phyloP scores from a whole-genome alignment of 2,113 vertebrate genomes.

The Suncus etruscus region DNA sequence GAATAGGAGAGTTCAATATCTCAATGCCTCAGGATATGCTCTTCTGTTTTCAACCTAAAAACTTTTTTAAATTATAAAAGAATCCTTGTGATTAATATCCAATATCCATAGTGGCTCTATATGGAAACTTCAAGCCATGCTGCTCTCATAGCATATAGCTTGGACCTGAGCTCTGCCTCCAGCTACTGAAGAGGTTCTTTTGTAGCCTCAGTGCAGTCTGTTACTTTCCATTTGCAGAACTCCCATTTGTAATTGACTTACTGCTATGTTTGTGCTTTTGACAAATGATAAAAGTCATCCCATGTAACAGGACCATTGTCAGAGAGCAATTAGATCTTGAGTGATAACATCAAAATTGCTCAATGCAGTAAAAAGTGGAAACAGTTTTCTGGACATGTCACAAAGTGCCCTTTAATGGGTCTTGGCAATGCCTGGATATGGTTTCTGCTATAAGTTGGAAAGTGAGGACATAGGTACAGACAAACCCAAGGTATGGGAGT shows the following conservation, averaged over 20 bases:
- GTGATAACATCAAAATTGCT: constrained; percentile 60
- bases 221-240: constrained; percentile 8
- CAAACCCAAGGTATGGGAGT: background rate
- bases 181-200: no score
- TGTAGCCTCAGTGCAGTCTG: no score
- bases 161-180: no score
- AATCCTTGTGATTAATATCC: background rate
- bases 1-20: no score
- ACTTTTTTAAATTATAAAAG: no score
- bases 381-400: background rate
- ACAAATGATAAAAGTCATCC: constrained; percentile 54
- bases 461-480: background rate
- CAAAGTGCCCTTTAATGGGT: no score
- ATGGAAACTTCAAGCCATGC: background rate
- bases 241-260: constrained; percentile 35
- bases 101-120: background rate
- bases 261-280: constrained; percentile 51
- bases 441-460: constrained; percentile 33
- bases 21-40: no score
- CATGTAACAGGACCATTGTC: constrained; percentile 37
- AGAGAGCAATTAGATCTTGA: constrained; percentile 63
- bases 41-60: no score
- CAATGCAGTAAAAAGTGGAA: constrained; percentile 20
- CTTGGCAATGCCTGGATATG: constrained; percentile 56
- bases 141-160: background rate